Conservation (phyloP, 2,797 vertebrate genomes). For the Chelonia mydas region DNA sequence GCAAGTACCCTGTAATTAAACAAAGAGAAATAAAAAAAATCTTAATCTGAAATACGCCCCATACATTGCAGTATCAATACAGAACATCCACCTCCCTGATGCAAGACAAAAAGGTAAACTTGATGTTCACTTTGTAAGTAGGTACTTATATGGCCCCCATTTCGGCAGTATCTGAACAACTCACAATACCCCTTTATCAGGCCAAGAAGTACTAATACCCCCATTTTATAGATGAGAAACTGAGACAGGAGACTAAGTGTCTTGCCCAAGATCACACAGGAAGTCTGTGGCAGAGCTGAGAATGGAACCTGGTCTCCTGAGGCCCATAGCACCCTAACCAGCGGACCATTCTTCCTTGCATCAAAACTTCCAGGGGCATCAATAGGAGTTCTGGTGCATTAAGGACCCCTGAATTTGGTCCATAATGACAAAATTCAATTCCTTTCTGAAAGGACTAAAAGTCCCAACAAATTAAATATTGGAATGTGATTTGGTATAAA, state of each 20-base stretch:
- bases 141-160: background rate
- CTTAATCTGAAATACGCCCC: background rate
- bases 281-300: background rate
- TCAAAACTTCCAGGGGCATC: background rate
- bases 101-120: background rate
- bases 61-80: background rate
- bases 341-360: too few relatives aligned
- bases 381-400: too few relatives aligned
- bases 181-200: background rate
- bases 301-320: background rate
- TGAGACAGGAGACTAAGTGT: too few relatives aligned
- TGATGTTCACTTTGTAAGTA: background rate
- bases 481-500: background rate
- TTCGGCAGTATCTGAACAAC: background rate
- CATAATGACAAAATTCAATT: too few relatives aligned
- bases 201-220: background rate
- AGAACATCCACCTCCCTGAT: accelerated
- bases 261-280: background rate
- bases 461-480: background rate
- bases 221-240: background rate
- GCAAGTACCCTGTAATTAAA: conserved; percentile 84
- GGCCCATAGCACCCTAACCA: background rate
- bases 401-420: background rate
- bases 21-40: accelerated
- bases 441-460: background rate